These are phyloP conservation scores for Mycetomoellerius zeteki DNA, from an alignment of 1,140 invertebrate genomes.

Conservation along the genomic window DNA sequence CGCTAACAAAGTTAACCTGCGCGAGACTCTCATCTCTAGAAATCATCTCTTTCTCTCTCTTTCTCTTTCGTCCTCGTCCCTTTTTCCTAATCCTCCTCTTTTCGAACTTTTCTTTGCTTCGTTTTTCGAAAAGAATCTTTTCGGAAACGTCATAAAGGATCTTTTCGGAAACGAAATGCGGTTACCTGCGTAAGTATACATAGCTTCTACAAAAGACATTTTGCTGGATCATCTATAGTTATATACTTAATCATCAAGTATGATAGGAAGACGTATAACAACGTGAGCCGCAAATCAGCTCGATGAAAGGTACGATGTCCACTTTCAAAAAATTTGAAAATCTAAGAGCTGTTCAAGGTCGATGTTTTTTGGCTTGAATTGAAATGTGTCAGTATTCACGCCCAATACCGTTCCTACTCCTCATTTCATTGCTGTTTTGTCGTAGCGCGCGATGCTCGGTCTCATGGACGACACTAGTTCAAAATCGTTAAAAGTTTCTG, in stretches of 20 bases:
- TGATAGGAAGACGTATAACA: background rate
- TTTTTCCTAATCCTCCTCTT: background rate
- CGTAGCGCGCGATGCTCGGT: too few relatives aligned
- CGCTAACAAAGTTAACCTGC: conserved; percentile 83
- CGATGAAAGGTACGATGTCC: conserved; percentile 32
- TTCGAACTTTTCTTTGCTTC: conserved; percentile 34
- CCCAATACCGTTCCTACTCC: too few relatives aligned
- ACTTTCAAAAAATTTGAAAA: background rate
- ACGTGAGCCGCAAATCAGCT: conserved; percentile 50
- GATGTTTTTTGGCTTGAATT: too few relatives aligned
- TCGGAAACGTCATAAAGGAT: conserved; percentile 17
- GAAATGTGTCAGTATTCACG: too few relatives aligned
- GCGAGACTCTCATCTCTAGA: conserved; percentile 31
- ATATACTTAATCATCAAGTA: background rate
- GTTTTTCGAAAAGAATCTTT: conserved; percentile 49
- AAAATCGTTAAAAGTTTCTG: too few relatives aligned
- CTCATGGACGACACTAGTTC: too few relatives aligned
- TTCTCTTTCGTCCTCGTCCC: background rate
- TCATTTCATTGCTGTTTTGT: too few relatives aligned
- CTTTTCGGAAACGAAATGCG: conserved; percentile 4
- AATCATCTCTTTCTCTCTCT: background rate
- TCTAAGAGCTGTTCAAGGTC: too few relatives aligned
- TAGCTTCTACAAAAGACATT: background rate
- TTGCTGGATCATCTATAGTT: background rate
- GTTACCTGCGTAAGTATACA: background rate